Conservation (phyloP, 2,888 invertebrate species). For the Hypomecis atomaria region DNA sequence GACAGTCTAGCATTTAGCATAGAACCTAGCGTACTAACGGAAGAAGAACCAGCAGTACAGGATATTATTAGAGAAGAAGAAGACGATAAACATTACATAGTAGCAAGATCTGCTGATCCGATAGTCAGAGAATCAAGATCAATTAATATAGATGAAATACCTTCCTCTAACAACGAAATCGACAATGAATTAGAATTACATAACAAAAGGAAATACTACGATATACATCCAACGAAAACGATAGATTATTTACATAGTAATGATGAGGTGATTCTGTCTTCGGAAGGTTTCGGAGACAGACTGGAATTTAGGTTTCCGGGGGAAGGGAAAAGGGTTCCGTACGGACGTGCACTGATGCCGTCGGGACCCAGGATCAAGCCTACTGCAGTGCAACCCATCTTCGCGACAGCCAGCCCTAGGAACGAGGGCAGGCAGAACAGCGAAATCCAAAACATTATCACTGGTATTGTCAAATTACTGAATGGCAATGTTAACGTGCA, state of each 20-base stretch:
- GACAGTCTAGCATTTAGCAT: constrained; percentile 69
- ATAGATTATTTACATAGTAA: constrained; percentile 63
- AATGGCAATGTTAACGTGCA: constrained; percentile 95
- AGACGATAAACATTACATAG: constrained; percentile 69
- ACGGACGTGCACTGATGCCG: constrained; percentile 86
- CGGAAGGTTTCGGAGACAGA: constrained; percentile 73
- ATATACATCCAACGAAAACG: constrained; percentile 85
- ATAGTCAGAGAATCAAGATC: constrained; percentile 78
- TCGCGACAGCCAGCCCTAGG: constrained; percentile 81
- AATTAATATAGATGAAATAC: constrained; percentile 81
- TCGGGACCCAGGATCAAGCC: constrained; percentile 87
- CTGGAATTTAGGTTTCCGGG: constrained; percentile 86
- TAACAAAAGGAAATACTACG: constrained; percentile 77
- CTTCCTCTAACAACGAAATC: constrained; percentile 83
- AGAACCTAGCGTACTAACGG: constrained; percentile 68
- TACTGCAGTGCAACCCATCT: constrained; percentile 82
- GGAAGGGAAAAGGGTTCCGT: constrained; percentile 91
- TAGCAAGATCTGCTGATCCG: constrained; percentile 83
- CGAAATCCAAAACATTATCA: constrained; percentile 95
- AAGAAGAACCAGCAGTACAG: constrained; percentile 50
- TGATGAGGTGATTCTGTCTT: constrained; percentile 70
- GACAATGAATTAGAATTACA: constrained; percentile 84
- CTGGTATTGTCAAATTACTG: constrained; percentile 93
- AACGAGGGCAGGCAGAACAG: constrained; percentile 76
- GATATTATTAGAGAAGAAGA: constrained; percentile 51